Conservation (phyloP, 2,888 invertebrate species). For the Stramonita haemastoma region DNA sequence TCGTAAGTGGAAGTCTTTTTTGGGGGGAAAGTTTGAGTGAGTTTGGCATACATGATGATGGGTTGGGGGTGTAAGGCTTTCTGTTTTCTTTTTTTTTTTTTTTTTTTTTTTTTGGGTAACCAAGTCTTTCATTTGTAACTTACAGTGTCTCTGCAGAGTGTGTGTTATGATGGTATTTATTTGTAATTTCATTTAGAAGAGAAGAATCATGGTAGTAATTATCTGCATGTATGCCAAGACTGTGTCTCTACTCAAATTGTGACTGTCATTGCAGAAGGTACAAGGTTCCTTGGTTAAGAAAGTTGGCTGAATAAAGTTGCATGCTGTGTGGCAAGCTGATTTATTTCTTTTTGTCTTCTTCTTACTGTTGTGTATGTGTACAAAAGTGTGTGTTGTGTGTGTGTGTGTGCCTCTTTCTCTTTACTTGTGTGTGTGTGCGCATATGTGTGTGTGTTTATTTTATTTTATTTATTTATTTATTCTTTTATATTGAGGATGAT, state of each 20-base stretch:
- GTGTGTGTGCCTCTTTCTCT: too few relatives aligned
- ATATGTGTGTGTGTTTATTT: neutral
- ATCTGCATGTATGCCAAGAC: neutral
- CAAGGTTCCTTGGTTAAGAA: neutral
- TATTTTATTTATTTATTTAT: too few relatives aligned
- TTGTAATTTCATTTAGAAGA: neutral
- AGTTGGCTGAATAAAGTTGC: constrained; percentile 12
- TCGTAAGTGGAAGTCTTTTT: neutral
- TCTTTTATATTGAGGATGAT: too few relatives aligned
- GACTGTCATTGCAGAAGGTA: neutral
- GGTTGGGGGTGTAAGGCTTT: constrained; percentile 25
- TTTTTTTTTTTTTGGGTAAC: neutral
- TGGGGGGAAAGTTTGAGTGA: constrained; percentile 16
- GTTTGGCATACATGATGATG: neutral
- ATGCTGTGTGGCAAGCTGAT: constrained; percentile 19
- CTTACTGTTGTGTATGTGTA: neutral
- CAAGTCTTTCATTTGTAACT: constrained; percentile 27
- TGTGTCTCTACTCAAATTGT: neutral
- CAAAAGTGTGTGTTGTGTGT: neutral
- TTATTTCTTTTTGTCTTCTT: neutral
- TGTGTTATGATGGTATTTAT: constrained; percentile 15
- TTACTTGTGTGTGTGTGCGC: neutral
- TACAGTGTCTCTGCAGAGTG: constrained; percentile 21
- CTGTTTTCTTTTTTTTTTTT: neutral
- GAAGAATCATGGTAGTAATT: constrained; percentile 1